phyloP scores from a whole-genome alignment of 2,113 vertebrate species.

The Chlorocebus sabaeus region DNA sequence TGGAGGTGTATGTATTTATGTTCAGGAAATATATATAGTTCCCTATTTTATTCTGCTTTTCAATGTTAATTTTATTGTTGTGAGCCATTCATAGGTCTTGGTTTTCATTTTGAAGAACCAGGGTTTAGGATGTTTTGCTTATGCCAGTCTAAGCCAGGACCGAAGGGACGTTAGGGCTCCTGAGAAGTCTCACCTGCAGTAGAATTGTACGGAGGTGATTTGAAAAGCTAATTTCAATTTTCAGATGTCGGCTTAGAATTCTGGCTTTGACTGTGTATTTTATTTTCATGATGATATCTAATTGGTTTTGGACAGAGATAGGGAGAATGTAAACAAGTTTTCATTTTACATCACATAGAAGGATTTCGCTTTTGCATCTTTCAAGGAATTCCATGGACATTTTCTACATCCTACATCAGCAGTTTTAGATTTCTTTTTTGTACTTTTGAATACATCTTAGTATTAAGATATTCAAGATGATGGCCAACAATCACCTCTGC shows the following conservation, averaged over 20 bases:
- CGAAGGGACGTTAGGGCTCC: fast-evolving
- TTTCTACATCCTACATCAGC: not conserved
- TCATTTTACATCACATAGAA: not conserved
- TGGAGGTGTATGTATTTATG: not conserved
- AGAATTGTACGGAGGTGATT: not conserved
- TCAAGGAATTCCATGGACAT: not conserved
- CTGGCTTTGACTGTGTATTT: not conserved
- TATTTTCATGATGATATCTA: not conserved
- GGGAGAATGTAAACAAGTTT: not conserved
- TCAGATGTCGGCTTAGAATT: not conserved
- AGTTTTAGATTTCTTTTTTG: not conserved
- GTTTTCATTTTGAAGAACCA: not conserved
- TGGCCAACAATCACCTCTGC: not conserved
- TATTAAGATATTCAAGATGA: not conserved
- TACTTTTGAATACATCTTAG: not conserved
- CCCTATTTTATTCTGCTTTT: not conserved
- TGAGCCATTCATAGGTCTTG: not conserved
- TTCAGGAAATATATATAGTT: not conserved
- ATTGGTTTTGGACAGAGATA: not conserved
- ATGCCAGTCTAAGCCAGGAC: not conserved
- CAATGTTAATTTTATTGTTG: not conserved
- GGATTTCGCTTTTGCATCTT: not conserved
- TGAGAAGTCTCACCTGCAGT: fast-evolving
- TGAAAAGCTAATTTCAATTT: not conserved
- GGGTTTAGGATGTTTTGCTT: not conserved